These are phyloP conservation scores for Platerodrilus igneus DNA, from an alignment of 2,888 invertebrate genomes.

Conservation along the genomic window DNA sequence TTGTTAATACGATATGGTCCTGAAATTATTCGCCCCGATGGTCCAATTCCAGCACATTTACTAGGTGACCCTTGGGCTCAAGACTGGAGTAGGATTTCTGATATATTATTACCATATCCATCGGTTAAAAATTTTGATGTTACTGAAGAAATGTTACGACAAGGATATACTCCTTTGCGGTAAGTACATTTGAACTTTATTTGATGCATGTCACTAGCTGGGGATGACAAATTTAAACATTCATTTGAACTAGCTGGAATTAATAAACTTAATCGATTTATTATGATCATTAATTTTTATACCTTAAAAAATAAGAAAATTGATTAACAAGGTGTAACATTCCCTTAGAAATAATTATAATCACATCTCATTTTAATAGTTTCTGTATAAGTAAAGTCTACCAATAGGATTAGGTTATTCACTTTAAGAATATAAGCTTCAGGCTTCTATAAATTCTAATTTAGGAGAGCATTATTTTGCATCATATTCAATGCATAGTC, in stretches of 20 bases:
- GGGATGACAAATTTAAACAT: no score
- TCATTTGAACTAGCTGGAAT: no score
- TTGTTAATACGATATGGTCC: conserved; percentile 50
- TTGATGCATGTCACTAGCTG: no score
- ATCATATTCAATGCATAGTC: no score
- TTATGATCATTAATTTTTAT: neutral
- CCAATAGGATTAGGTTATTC: no score
- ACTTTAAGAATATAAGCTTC: no score
- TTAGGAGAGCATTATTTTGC: no score
- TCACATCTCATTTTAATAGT: no score
- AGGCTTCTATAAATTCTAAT: no score
- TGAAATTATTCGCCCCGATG: conserved; percentile 54
- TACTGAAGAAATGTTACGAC: conserved; percentile 70
- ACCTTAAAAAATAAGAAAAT: neutral
- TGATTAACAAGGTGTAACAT: no score
- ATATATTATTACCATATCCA: conserved; percentile 71
- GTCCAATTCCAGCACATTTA: conserved; percentile 81
- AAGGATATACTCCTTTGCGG: conserved; percentile 70
- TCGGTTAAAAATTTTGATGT: conserved; percentile 67
- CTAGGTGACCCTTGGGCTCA: conserved; percentile 85
- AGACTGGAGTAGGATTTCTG: conserved; percentile 72
- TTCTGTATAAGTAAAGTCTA: no score
- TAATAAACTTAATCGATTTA: conserved; percentile 4
- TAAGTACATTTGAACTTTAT: conserved; percentile 35
- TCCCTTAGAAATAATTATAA: no score